These are phyloP conservation scores for Athalia rosae DNA, from an alignment of 2,888 invertebrate genomes.

Conservation along the genomic window DNA sequence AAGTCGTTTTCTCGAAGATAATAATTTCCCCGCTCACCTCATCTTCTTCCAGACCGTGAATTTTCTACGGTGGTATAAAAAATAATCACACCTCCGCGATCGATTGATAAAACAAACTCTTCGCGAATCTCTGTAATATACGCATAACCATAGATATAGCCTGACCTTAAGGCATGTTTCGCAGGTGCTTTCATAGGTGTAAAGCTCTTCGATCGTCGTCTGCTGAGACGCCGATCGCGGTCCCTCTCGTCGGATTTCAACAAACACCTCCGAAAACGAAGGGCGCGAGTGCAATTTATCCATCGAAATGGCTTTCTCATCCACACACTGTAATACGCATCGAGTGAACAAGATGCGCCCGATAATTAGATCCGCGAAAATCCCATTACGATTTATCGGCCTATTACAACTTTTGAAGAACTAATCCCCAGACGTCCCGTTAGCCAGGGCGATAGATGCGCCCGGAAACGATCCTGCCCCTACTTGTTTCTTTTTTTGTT, in stretches of 20 bases:
- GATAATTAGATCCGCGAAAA: conserved; percentile 45
- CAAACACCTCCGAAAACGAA: conserved; percentile 2
- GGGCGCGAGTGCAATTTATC: neutral
- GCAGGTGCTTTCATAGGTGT: conserved; percentile 7
- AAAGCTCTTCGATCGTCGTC: conserved; percentile 10
- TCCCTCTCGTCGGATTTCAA: conserved; percentile 24
- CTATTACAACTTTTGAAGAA: conserved; percentile 50
- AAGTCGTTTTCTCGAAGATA: conserved; percentile 37
- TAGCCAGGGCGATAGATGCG: conserved; percentile 11
- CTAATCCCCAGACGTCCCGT: conserved; percentile 47
- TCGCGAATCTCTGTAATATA: neutral
- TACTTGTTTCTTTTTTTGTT: too few relatives aligned
- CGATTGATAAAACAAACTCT: conserved; percentile 37
- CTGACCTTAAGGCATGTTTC: neutral
- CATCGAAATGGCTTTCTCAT: conserved; percentile 19
- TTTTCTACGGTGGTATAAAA: neutral
- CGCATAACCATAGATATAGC: neutral
- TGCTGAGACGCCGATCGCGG: neutral
- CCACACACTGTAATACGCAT: too few relatives aligned
- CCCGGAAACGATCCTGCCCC: conserved; percentile 18
- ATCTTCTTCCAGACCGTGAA: conserved; percentile 14
- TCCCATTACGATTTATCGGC: conserved; percentile 52
- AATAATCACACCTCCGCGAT: conserved; percentile 14
- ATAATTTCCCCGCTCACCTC: conserved; percentile 27
- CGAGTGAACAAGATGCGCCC: conserved; percentile 23